phyloP scores from a whole-genome alignment of 2,113 vertebrate genomes.

The Channa maculata region DNA sequence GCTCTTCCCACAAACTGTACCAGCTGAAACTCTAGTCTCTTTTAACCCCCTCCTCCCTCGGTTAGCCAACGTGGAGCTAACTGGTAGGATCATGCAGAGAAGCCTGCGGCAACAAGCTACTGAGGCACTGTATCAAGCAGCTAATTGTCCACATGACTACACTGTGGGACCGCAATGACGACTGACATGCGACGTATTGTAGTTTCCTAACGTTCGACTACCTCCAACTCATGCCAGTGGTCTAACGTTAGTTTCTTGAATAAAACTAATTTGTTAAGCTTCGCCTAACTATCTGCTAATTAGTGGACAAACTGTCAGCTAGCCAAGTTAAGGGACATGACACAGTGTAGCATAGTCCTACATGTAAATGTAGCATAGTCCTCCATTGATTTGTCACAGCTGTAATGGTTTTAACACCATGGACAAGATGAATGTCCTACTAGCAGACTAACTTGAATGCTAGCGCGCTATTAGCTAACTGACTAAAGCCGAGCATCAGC shows the following conservation, averaged over 20 bases:
- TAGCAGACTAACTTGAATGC: neutral
- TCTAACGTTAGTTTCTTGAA: no score
- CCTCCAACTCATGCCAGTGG: neutral
- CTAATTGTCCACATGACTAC: neutral
- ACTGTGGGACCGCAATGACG: no score
- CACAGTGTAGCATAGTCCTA: no score
- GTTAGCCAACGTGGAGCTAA: conserved; percentile 63
- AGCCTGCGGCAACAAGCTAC: conserved; percentile 11
- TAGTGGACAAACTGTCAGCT: no score
- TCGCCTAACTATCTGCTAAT: no score
- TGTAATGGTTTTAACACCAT: no score
- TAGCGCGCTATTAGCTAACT: conserved; percentile 39
- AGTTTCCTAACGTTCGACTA: no score
- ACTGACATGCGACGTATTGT: no score
- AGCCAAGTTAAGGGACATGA: neutral
- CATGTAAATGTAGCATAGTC: neutral
- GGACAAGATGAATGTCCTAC: neutral
- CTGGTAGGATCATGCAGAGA: conserved; percentile 48
- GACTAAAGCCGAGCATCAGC: conserved; percentile 19
- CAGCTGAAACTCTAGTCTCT: conserved; percentile 51
- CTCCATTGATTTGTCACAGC: neutral
- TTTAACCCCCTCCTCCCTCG: conserved; percentile 38
- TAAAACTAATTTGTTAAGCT: no score
- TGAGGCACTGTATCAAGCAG: neutral
- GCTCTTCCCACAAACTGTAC: conserved; percentile 42